Evolutionary conservation across 2,113 vertebrate genomes (phyloP).

Genomic region (Lepisosteus osseus): DNA sequence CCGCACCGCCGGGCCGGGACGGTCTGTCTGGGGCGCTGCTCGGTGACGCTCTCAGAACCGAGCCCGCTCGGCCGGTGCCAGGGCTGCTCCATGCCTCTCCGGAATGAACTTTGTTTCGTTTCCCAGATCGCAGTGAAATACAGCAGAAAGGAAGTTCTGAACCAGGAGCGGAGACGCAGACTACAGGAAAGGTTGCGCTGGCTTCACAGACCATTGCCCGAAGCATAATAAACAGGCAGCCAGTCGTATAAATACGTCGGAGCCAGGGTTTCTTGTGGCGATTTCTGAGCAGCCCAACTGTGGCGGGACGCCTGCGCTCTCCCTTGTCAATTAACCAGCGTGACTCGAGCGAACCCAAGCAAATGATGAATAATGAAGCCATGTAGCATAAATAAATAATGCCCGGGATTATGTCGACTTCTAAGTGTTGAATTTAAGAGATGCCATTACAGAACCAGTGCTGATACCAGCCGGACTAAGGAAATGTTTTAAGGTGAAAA

Average conservation of each 20-base stretch:
- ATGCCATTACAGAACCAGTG: slow-evolving; percentile 37
- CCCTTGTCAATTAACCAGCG: slow-evolving; percentile 1
- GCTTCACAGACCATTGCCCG: slow-evolving; percentile 12
- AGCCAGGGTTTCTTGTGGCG: background rate
- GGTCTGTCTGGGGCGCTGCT: no score
- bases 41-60: background rate
- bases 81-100: slow-evolving; percentile 34
- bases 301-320: background rate
- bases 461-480: slow-evolving; percentile 22
- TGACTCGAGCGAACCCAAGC: slow-evolving; percentile 18
- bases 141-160: slow-evolving; percentile 4
- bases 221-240: slow-evolving; percentile 15
- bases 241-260: background rate
- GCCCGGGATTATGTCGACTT: slow-evolving; percentile 35
- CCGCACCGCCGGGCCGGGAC: background rate
- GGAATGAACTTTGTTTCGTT: background rate
- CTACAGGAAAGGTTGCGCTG: background rate
- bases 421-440: slow-evolving; percentile 39
- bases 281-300: background rate
- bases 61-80: slow-evolving; percentile 43
- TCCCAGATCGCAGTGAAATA: background rate
- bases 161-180: slow-evolving; percentile 5
- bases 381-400: slow-evolving; percentile 44
- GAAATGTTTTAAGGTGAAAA: slow-evolving; percentile 32
- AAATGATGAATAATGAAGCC: slow-evolving; percentile 43